Base-by-base conservation (phyloP, 2,113 vertebrate species). In the Otocyon megalotis region DNA sequence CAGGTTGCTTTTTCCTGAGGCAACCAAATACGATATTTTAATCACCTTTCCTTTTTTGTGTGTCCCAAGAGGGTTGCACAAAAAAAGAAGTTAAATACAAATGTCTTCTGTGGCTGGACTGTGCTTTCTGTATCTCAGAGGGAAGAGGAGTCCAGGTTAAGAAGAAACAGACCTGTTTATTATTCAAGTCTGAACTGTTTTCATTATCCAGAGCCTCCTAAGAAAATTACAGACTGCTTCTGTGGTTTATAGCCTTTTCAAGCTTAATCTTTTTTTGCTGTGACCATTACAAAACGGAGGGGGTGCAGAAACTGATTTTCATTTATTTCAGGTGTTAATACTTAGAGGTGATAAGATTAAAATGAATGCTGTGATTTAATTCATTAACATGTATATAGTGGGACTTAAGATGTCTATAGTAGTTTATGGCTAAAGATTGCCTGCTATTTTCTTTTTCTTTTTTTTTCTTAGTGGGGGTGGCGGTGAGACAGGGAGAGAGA, bases 91-190 rank as follows among this genome's bases (percentile, higher is more conserved):
- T 97, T 63, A 71, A 54, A 92, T 90, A 32, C 43, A 79, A 60
- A 74, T 58, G 35, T 93, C 72, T 88, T 53, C 20, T 1, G 0
- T 79, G 82, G 76, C n/a, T 43, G 58, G 60, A 50, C 69, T 43
- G 32, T 76, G 53, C 63, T 83, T 69, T 89, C 15, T 93, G 8
- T 88, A 50, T 86, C 54, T 92, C 30, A 80, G 30, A 88, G 77
- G 48, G 69, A 91, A 91, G 71, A 93, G 77, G 74, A 89, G 63
- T 77, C 37, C 76, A 63, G 16, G 93, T 95, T 94, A 86, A 94
- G 77, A 92, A 80, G 90, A 96, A 96, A 91, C 79, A 96, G 87
- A 88, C 71, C 74, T 93, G 83, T 93, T 97, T 93, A 89, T 95
- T 81, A 53, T 82, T 96, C 76, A 82, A 71, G 63, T 92, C 69